Evolutionary conservation across 2,113 vertebrate species (phyloP), one percentile per base, ranked within the genome.

Genomic region (Puma concolor): DNA sequence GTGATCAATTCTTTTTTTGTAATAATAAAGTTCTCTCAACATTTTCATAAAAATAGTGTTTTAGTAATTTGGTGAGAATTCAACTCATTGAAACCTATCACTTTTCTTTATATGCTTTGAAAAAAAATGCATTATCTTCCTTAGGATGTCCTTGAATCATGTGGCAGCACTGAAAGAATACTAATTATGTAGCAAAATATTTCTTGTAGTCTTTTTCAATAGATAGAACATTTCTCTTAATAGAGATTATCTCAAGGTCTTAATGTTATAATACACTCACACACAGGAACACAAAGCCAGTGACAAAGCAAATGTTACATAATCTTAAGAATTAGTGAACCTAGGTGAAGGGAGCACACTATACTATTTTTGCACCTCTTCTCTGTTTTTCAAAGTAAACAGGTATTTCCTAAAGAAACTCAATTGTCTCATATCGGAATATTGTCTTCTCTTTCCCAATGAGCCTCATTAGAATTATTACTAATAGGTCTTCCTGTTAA

Each of bases 1-100:
- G 17, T 74, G 31, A 79, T 85, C 44, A 67, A 80, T 93, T 77
- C 12, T 90, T 38, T 97, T 97, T 52, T 36, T 16, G 48, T 74
- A 90, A 54, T 25, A 71, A 93, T 82, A 64, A 94, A 91, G 3
- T 72, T 71, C 52, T 63, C 57, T 88, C 10, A 33, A 97, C 54
- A 90, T 91, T 93, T 88, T 88, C 21, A 77, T 60, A 81, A 93
- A 90, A 85, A 77, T 29, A 86, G 44, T 50, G 69, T 76, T 83
- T 80, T 80, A 57, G 36, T 81, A 93, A 93, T 95, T 74, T 95
- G 54, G 64, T 95, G 57, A 67, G 54, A 91, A 95, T 90, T 81
- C 36, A 86, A 44, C 15, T 90, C 87, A 94, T 82, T 87, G 41
- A 63, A 93, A 91, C n/a, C 21, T 50, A 76, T 69, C 31, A 92